These are phyloP conservation scores for Salpingus planirostris DNA, from an alignment of 2,888 invertebrate genomes.

Conservation along the genomic window DNA sequence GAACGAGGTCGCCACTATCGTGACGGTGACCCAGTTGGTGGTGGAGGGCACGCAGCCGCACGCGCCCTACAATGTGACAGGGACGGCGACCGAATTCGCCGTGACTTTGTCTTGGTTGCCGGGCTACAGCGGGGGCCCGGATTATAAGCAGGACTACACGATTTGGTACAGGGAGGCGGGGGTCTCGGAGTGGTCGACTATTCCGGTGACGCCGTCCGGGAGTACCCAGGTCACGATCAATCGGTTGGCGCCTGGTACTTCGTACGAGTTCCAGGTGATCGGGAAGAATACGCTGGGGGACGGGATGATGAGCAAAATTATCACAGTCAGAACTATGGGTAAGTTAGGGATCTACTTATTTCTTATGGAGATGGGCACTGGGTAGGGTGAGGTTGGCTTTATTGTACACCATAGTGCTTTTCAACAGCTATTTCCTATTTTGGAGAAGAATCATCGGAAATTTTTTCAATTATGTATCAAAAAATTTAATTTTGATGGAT, in stretches of 20 bases:
- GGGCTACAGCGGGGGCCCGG: constrained; percentile 90
- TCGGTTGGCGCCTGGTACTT: constrained; percentile 79
- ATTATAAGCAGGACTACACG: constrained; percentile 91
- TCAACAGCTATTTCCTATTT: too few relatives aligned
- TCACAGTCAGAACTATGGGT: constrained; percentile 86
- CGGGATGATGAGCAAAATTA: constrained; percentile 91
- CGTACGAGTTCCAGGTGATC: constrained; percentile 93
- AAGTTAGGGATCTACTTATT: too few relatives aligned
- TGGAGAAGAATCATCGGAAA: too few relatives aligned
- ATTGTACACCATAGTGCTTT: too few relatives aligned
- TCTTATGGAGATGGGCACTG: too few relatives aligned
- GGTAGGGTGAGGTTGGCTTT: too few relatives aligned
- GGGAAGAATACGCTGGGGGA: constrained; percentile 92
- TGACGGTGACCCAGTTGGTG: constrained; percentile 79
- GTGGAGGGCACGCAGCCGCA: constrained; percentile 94
- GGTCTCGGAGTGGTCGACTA: constrained; percentile 84
- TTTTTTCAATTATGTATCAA: too few relatives aligned
- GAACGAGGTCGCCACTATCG: constrained; percentile 93
- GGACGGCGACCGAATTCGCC: constrained; percentile 77
- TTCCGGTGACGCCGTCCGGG: constrained; percentile 87
- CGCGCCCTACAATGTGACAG: constrained; percentile 92
- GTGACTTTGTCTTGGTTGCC: constrained; percentile 90
- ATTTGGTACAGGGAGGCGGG: constrained; percentile 90
- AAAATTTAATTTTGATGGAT: too few relatives aligned
- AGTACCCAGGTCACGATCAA: constrained; percentile 86